A percentile compares a stretch with the other conserved stretches of the same genome.
Evolutionary conservation across 2,797 vertebrate genomes (phyloP).

Genomic region (Jordanella pulchra): DNA sequence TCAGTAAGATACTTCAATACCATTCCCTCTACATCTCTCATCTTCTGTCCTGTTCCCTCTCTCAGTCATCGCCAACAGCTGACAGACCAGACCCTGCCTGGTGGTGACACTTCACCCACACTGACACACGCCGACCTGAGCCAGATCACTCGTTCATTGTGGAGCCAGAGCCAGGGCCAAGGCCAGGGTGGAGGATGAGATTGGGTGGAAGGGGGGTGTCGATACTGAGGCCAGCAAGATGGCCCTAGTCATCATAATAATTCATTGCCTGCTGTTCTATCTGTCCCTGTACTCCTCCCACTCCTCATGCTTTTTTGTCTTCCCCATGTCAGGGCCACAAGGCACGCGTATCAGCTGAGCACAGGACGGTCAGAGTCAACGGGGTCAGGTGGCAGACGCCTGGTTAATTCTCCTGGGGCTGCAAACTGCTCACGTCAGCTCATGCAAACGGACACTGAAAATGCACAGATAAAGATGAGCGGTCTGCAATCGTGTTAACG

Average conservation of each 20-base stretch:
- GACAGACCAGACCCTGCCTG: slow-evolving; percentile 69
- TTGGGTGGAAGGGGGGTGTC: not conserved
- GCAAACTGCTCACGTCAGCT: slow-evolving; percentile 50
- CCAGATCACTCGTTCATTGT: slow-evolving; percentile 64
- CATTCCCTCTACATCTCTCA: slow-evolving; percentile 19
- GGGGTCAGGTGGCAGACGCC: slow-evolving; percentile 82
- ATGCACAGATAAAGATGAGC: slow-evolving; percentile 24
- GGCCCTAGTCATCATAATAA: slow-evolving; percentile 77
- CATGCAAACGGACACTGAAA: slow-evolving; percentile 38
- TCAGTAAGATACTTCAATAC: slow-evolving; percentile 12
- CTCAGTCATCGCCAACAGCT: slow-evolving; percentile 66
- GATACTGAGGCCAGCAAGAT: slow-evolving; percentile 63
- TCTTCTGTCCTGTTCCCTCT: slow-evolving; percentile 29
- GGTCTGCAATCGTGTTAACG: not conserved
- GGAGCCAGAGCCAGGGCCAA: slow-evolving; percentile 69
- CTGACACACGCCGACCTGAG: slow-evolving; percentile 53
- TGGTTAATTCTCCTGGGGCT: slow-evolving; percentile 80
- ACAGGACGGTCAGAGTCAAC: slow-evolving; percentile 72
- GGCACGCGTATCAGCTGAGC: slow-evolving; percentile 78
- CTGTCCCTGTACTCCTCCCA: slow-evolving; percentile 69
- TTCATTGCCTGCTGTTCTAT: slow-evolving; percentile 80
- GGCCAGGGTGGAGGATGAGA: slow-evolving; percentile 56
- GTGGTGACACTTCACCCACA: slow-evolving; percentile 71
- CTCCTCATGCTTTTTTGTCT: slow-evolving; percentile 67
- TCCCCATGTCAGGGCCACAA: slow-evolving; percentile 66